Percentiles rank a stretch among this genome's conserved stretches.
Conservation (phyloP, 2,797 vertebrate genomes). For the Anabas testudineus region DNA sequence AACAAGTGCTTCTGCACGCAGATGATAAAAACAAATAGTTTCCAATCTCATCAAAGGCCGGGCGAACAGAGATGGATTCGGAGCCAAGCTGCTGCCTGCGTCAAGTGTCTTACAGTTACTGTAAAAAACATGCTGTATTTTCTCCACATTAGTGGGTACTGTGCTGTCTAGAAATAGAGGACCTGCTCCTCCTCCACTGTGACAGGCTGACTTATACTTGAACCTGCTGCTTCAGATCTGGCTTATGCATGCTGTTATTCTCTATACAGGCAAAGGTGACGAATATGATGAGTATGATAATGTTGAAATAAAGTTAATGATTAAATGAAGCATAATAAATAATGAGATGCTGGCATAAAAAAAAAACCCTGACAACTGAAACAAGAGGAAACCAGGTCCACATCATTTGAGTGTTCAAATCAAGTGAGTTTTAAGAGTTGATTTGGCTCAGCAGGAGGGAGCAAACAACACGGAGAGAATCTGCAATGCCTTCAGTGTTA, state of each 20-base stretch:
- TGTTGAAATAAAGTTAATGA: neutral
- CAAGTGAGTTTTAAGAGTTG: neutral
- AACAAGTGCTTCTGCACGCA: conserved; percentile 59
- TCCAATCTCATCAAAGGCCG: conserved; percentile 63
- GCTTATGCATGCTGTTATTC: conserved; percentile 4
- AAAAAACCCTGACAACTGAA: neutral
- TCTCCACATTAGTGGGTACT: conserved; percentile 8
- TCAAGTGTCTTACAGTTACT: conserved; percentile 30
- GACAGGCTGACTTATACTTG: conserved; percentile 22
- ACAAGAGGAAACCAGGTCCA: neutral
- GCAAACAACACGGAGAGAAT: conserved; percentile 1
- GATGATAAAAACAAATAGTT: conserved; percentile 71
- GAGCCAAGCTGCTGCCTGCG: conserved; percentile 35
- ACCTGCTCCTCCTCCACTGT: conserved; percentile 18
- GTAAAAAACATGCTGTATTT: conserved; percentile 30
- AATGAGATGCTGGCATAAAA: neutral
- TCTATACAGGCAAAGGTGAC: neutral
- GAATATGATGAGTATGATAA: neutral
- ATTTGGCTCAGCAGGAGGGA: neutral
- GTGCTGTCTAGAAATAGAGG: neutral
- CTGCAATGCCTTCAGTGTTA: neutral
- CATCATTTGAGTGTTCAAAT: neutral
- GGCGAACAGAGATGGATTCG: conserved; percentile 34
- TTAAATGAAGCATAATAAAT: neutral
- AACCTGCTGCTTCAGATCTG: conserved; percentile 21